A percentile compares a stretch with the other conserved stretches of the same genome.
phyloP scores from a whole-genome alignment of 2,113 vertebrate species.

The Porphyrio hochstetteri region DNA sequence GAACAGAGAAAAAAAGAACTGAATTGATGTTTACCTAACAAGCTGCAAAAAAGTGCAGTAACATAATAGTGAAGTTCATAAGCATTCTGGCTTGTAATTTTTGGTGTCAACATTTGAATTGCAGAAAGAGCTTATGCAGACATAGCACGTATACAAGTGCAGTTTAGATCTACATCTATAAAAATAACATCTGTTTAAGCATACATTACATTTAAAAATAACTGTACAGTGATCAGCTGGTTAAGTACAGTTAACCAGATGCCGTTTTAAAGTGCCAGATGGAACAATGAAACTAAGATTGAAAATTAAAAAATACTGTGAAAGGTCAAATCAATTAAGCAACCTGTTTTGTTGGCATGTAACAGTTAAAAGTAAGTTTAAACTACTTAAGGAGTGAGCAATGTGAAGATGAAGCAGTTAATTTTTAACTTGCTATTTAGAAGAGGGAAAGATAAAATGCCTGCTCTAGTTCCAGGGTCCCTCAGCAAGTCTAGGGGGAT shows the following conservation, averaged over 20 bases:
- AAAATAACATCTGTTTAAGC: slow-evolving; percentile 99
- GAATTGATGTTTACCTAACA: slow-evolving; percentile 89
- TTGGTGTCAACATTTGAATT: slow-evolving; percentile 91
- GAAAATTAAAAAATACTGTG: slow-evolving; percentile 97
- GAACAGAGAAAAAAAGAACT: slow-evolving; percentile 83
- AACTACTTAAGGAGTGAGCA: slow-evolving; percentile 83
- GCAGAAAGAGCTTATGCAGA: slow-evolving; percentile 87
- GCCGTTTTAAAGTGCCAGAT: slow-evolving; percentile 99
- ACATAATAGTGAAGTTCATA: slow-evolving; percentile 83
- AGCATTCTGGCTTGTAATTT: slow-evolving; percentile 85
- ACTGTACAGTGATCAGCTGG: slow-evolving; percentile 98
- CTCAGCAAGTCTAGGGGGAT: not conserved
- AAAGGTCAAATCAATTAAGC: slow-evolving; percentile 99
- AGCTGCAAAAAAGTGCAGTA: slow-evolving; percentile 82
- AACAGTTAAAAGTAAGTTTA: slow-evolving; percentile 96
- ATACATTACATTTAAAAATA: slow-evolving; percentile 99
- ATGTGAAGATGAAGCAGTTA: slow-evolving; percentile 68
- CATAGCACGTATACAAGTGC: slow-evolving; percentile 83
- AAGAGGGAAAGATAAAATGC: slow-evolving; percentile 60
- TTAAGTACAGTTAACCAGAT: slow-evolving; percentile 99
- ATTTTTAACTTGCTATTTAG: slow-evolving; percentile 60
- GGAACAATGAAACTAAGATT: slow-evolving; percentile 99
- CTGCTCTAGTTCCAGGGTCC: slow-evolving; percentile 9
- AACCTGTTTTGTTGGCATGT: slow-evolving; percentile 95
- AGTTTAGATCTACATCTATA: slow-evolving; percentile 92